A percentile compares a stretch with the other conserved stretches of the same genome.
Conservation (phyloP, 2,113 vertebrate genomes). For the Cardinalis cardinalis region DNA sequence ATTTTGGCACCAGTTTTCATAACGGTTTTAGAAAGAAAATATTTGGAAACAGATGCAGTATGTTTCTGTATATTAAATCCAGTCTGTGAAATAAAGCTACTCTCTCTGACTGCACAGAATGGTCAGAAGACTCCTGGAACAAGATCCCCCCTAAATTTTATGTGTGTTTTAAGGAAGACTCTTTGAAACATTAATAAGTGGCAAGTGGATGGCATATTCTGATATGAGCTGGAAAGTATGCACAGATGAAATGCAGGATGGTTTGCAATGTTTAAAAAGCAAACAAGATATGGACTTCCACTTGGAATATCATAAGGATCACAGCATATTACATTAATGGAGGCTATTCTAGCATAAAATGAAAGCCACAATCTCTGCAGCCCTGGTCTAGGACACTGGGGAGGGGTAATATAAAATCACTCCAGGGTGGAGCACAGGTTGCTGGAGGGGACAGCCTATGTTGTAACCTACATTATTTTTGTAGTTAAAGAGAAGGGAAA, state of each 20-base stretch:
- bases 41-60: constrained; percentile 38
- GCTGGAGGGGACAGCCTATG: neutral
- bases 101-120: neutral
- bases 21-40: constrained; percentile 17
- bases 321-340: neutral
- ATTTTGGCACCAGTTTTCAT: neutral
- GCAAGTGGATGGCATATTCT: neutral
- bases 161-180: constrained; percentile 35
- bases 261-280: neutral
- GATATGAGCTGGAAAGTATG: neutral
- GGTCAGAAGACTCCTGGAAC: constrained; percentile 17
- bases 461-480: neutral
- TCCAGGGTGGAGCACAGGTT: neutral
- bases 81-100: constrained; percentile 27
- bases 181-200: constrained; percentile 40
- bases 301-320: neutral
- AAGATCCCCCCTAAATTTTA: constrained; percentile 34
- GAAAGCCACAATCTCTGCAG: constrained; percentile 6
- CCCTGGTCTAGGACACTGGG: neutral
- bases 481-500: neutral
- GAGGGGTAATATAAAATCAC: constrained; percentile 24
- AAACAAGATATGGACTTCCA: neutral
- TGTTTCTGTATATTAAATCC: constrained; percentile 43
- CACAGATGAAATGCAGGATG: neutral
- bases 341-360: constrained; percentile 23